phyloP scores from a whole-genome alignment of 2,797 vertebrate species.

The Lemur catta region DNA sequence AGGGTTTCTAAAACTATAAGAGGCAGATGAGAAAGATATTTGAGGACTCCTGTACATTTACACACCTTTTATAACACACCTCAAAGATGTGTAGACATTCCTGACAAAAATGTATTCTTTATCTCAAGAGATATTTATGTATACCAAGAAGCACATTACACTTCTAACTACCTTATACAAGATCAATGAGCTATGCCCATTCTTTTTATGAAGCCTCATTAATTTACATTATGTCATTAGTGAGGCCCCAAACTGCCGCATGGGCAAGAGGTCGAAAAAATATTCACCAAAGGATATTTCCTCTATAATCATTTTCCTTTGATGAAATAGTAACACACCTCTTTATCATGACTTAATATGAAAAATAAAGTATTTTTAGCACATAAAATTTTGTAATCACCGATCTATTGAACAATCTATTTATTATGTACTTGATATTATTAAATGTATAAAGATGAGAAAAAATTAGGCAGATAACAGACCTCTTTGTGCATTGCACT shows the following conservation, averaged over 20 bases:
- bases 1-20: not conserved
- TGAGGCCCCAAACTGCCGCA: not conserved
- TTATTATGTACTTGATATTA: not conserved
- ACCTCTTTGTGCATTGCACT: not conserved
- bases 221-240: not conserved
- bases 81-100: not conserved
- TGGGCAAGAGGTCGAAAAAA: not conserved
- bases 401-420: not conserved
- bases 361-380: slow-evolving; percentile 24
- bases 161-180: not conserved
- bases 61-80: not conserved
- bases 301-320: slow-evolving; percentile 4
- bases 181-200: not conserved
- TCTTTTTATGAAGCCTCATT: not conserved
- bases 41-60: not conserved
- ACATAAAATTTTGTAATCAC: not conserved
- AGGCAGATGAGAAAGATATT: not conserved
- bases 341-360: not conserved
- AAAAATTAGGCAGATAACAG: not conserved
- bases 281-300: not conserved
- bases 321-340: too few species aligned
- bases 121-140: not conserved
- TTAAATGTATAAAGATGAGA: not conserved
- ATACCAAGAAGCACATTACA: not conserved
- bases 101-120: not conserved